These are phyloP conservation scores for Heloderma charlesbogerti DNA, from an alignment of 2,113 vertebrate genomes.

Conservation along the genomic window DNA sequence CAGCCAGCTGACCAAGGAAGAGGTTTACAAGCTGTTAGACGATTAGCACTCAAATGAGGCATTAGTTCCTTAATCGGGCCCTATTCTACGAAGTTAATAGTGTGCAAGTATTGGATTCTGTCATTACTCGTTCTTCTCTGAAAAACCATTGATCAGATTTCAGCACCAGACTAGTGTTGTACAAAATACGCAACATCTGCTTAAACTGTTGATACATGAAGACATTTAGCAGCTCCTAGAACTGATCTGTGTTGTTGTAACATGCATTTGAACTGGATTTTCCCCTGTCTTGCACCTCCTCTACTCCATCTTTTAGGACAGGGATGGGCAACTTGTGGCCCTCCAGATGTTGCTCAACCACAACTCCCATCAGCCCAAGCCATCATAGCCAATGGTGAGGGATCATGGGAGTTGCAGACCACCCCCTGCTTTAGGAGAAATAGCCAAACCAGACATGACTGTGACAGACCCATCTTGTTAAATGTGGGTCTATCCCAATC, in stretches of 20 bases:
- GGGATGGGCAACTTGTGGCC: too few species aligned
- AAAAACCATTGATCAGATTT: not conserved
- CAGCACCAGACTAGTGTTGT: not conserved
- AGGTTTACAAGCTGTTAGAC: not conserved
- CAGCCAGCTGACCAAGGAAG: not conserved
- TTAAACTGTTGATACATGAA: not conserved
- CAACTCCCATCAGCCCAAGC: too few species aligned
- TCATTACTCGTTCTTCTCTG: not conserved
- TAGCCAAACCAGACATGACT: not conserved
- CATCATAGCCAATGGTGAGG: too few species aligned
- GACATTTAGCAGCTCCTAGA: not conserved
- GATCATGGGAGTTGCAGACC: too few species aligned
- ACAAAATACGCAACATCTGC: not conserved
- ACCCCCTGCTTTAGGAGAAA: not conserved
- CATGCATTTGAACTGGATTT: constrained; percentile 1
- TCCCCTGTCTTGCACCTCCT: not conserved
- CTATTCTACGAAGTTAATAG: not conserved
- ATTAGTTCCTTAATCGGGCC: not conserved
- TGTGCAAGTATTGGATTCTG: not conserved
- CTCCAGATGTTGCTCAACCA: too few species aligned
- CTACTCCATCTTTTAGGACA: not conserved
- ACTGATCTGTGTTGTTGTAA: not conserved
- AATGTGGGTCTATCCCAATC: not conserved
- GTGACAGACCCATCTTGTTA: not conserved
- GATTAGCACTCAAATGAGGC: not conserved